A percentile compares a stretch with the other conserved stretches of the same genome.
These are phyloP conservation scores for Canis aureus DNA, from an alignment of 2,113 vertebrate species.

Conservation along the genomic window DNA sequence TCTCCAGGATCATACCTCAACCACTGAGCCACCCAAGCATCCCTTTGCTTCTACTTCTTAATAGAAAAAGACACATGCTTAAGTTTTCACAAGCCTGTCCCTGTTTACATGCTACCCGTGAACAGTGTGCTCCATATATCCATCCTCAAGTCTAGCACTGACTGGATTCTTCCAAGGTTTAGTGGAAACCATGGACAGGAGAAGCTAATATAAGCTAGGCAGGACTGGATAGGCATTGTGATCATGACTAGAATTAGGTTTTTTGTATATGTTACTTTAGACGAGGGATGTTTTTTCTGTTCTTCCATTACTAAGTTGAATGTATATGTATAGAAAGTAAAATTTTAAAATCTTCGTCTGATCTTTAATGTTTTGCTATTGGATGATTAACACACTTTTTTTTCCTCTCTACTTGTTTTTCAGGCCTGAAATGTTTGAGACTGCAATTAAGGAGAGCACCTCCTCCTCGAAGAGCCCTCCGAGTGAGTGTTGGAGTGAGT, in stretches of 20 bases:
- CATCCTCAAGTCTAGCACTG: background rate
- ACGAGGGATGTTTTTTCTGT: background rate
- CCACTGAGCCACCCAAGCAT: too few relatives aligned
- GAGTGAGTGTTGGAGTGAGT: slow-evolving; percentile 84
- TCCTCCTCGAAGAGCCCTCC: slow-evolving; percentile 79
- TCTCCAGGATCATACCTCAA: too few relatives aligned
- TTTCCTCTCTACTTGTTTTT: slow-evolving; percentile 70
- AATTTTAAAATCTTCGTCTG: background rate
- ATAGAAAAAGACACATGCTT: background rate
- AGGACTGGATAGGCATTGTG: background rate
- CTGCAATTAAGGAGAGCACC: slow-evolving; percentile 86
- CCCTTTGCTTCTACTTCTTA: background rate
- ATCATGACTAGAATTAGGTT: background rate
- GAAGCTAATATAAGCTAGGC: background rate
- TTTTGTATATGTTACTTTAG: background rate
- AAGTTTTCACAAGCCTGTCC: background rate
- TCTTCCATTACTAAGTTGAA: background rate
- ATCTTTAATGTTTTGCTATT: background rate
- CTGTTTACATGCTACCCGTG: background rate
- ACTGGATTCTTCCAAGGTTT: background rate
- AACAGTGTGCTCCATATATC: background rate
- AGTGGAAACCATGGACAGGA: background rate
- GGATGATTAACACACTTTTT: background rate
- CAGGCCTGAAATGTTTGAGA: slow-evolving; percentile 89
- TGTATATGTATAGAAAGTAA: background rate